These are phyloP conservation scores for Dermochelys coriacea DNA, from an alignment of 2,797 vertebrate genomes.

Conservation along the genomic window DNA sequence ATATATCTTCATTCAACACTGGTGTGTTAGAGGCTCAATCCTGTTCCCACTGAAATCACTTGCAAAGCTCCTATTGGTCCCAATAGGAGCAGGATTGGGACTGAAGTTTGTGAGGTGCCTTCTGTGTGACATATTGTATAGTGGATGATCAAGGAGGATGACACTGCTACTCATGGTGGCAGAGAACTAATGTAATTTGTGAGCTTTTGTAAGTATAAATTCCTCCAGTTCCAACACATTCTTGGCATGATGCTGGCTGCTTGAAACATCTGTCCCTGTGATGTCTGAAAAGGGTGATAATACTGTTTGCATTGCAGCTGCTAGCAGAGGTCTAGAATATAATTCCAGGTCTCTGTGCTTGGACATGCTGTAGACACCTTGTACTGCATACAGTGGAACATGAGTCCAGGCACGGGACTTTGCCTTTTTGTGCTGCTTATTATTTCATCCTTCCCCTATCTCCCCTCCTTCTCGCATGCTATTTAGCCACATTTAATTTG, in stretches of 20 bases:
- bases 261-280: background rate
- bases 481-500: background rate
- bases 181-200: background rate
- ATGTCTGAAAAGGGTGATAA: background rate
- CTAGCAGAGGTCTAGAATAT: background rate
- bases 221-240: background rate
- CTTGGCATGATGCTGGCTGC: background rate
- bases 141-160: background rate
- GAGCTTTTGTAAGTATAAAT: background rate
- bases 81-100: background rate
- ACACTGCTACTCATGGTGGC: background rate
- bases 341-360: background rate
- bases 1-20: too few relatives aligned
- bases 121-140: accelerated
- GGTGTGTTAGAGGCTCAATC: background rate
- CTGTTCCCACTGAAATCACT: accelerated
- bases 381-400: background rate
- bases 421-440: background rate
- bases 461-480: background rate
- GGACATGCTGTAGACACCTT: background rate
- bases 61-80: background rate
- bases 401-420: accelerated
- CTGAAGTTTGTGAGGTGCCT: background rate
- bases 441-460: background rate
- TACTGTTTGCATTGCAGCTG: background rate